Conservation (phyloP, 1,140 invertebrate genomes). For the Drosophila baimaii region DNA sequence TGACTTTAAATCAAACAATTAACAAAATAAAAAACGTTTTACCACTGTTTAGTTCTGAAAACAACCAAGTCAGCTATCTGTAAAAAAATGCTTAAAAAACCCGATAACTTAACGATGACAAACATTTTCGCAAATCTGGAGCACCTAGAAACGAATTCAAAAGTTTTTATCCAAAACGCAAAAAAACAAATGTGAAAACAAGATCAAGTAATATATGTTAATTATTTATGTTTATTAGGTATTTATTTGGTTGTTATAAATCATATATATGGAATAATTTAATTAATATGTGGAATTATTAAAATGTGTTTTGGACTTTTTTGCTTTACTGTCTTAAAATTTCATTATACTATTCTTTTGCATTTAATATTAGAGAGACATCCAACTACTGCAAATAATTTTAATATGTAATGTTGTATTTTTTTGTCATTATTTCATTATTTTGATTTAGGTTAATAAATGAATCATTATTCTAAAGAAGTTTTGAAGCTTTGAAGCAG, state of each 20-base stretch:
- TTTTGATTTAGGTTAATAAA: slow-evolving; percentile 5
- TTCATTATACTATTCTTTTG: slow-evolving; percentile 42
- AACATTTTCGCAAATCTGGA: too few relatives aligned
- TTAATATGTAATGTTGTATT: slow-evolving; percentile 34
- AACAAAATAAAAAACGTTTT: too few relatives aligned
- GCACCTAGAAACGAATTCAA: too few relatives aligned
- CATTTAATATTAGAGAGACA: slow-evolving; percentile 45
- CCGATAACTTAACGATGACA: too few relatives aligned
- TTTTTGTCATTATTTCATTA: slow-evolving; percentile 27
- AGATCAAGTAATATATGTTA: neutral
- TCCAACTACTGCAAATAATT: slow-evolving; percentile 57
- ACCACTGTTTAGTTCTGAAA: too few relatives aligned
- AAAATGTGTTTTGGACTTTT: slow-evolving; percentile 48
- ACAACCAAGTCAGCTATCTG: too few relatives aligned
- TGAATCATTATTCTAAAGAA: neutral
- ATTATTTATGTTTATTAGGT: slow-evolving; percentile 55
- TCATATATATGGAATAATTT: slow-evolving; percentile 66
- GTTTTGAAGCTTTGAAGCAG: slow-evolving; percentile 7
- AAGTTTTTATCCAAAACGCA: too few relatives aligned
- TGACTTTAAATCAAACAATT: too few relatives aligned
- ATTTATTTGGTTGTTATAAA: slow-evolving; percentile 63
- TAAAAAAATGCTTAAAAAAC: too few relatives aligned
- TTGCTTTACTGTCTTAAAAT: slow-evolving; percentile 43
- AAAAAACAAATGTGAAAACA: too few relatives aligned
- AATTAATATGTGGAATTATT: slow-evolving; percentile 48